phyloP scores from a whole-genome alignment of 2,113 vertebrate species.

The Dissostichus mawsoni region DNA sequence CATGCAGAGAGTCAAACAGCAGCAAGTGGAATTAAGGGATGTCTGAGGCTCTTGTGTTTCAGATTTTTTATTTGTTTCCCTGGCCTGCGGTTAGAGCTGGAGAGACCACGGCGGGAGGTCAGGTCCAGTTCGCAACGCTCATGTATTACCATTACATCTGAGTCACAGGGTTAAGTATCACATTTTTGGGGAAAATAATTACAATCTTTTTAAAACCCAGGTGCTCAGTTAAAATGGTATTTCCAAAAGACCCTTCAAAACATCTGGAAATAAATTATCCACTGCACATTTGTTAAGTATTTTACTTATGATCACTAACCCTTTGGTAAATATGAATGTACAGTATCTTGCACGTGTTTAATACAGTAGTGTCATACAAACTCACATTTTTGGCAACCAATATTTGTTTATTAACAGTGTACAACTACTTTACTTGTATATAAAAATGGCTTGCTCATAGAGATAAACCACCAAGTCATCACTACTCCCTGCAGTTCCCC shows the following conservation, averaged over 20 bases:
- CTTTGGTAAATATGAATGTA: too few species aligned
- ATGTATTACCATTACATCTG: slow-evolving; percentile 18
- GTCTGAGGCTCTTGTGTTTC: slow-evolving; percentile 25
- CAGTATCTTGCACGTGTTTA: background rate
- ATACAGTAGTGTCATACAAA: background rate
- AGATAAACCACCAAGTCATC: background rate
- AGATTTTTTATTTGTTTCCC: slow-evolving; percentile 29
- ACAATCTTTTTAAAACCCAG: slow-evolving; percentile 6
- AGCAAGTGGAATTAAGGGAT: slow-evolving; percentile 27
- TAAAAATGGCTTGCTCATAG: background rate
- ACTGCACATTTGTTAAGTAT: too few species aligned
- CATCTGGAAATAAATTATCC: background rate
- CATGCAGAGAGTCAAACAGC: slow-evolving; percentile 31
- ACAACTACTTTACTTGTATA: background rate
- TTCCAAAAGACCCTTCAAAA: slow-evolving; percentile 10
- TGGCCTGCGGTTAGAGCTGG: slow-evolving; percentile 3
- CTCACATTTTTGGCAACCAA: background rate
- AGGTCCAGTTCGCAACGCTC: background rate
- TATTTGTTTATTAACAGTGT: too few species aligned
- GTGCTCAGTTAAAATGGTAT: slow-evolving; percentile 15
- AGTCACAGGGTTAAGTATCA: slow-evolving; percentile 19
- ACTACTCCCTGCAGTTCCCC: background rate
- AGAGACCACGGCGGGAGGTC: slow-evolving; percentile 32
- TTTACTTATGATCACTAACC: too few species aligned
- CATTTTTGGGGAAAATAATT: slow-evolving; percentile 37